These are phyloP conservation scores for Acropora tenuis DNA, from an alignment of 64 coral and sea anemone genomes.

Conservation along the genomic window DNA sequence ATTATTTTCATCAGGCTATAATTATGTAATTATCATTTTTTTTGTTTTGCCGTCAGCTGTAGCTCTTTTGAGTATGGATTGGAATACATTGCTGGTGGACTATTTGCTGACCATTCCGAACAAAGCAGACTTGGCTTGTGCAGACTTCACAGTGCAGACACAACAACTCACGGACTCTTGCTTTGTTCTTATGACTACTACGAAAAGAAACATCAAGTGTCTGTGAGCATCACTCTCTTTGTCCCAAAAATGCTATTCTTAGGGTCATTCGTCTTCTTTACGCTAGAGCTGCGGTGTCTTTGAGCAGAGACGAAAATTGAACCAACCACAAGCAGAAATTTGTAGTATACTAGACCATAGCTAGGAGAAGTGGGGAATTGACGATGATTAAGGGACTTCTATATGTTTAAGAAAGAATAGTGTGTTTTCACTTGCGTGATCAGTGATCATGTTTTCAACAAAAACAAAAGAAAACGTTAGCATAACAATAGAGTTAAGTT, in stretches of 20 bases:
- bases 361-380: no score
- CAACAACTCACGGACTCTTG: neutral
- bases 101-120: neutral
- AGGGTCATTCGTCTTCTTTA: neutral
- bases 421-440: no score
- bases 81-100: neutral
- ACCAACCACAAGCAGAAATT: no score
- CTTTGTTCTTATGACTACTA: slow-evolving; percentile 37
- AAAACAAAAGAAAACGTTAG: no score
- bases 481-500: no score
- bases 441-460: no score
- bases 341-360: no score
- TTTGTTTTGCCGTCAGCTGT: neutral
- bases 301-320: neutral
- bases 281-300: neutral
- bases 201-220: slow-evolving; percentile 15
- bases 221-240: neutral
- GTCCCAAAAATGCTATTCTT: neutral
- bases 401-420: no score
- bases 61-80: slow-evolving; percentile 44
- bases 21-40: neutral
- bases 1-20: no score
- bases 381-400: no score
- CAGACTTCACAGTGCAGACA: neutral
- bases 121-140: neutral